These are phyloP conservation scores for Lasioglossum marginatum DNA, from an alignment of 2,888 invertebrate species.

Conservation along the genomic window DNA sequence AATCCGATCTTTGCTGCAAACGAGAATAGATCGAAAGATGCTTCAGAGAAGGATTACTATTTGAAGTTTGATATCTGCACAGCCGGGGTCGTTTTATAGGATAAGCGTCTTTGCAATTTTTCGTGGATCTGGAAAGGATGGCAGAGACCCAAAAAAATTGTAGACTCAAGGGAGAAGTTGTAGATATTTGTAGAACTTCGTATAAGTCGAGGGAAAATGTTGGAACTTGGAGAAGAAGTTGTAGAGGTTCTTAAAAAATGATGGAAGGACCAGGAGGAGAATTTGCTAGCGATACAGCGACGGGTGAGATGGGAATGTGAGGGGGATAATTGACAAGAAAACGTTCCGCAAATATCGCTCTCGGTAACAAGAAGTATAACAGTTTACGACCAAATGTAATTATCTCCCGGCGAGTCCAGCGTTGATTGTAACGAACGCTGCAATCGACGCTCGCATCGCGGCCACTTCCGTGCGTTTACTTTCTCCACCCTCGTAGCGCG, in stretches of 20 bases:
- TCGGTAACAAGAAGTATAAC: slow-evolving; percentile 6
- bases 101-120: neutral
- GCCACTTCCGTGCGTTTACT: neutral
- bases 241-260: neutral
- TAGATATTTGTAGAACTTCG: neutral
- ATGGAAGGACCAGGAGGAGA: neutral
- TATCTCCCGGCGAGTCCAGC: neutral
- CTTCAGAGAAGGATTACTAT: neutral
- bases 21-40: neutral
- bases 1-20: neutral
- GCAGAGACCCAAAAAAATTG: neutral
- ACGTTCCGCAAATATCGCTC: neutral
- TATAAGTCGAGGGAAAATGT: neutral
- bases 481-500: neutral
- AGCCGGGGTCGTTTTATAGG: neutral
- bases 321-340: too few relatives aligned
- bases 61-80: neutral
- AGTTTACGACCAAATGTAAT: neutral
- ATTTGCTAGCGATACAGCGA: neutral
- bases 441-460: neutral
- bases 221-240: neutral
- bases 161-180: neutral
- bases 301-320: neutral
- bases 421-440: neutral
- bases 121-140: neutral